Conservation (phyloP, 2,113 vertebrate genomes). For the Pseudorectes ferrugineus region DNA sequence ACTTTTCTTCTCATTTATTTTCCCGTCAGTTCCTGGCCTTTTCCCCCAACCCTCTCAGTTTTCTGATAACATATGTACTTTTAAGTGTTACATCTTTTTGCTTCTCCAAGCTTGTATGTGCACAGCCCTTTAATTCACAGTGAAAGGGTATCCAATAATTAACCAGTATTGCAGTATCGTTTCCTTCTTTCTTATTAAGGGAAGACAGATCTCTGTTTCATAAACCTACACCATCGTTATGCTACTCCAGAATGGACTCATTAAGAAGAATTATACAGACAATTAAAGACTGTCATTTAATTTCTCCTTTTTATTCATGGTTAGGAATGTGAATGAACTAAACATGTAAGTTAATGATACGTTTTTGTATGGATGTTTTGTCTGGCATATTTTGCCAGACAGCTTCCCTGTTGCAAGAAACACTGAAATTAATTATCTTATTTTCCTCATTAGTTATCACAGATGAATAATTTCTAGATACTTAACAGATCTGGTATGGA, state of each 20-base stretch:
- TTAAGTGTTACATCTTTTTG: background rate
- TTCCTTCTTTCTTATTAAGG: conserved; percentile 5
- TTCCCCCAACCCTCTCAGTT: background rate
- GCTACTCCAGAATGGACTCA: background rate
- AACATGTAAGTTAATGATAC: background rate
- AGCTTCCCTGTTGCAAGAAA: background rate
- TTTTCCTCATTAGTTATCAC: background rate
- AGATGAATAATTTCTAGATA: background rate
- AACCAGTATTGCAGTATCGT: background rate
- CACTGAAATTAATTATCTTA: background rate
- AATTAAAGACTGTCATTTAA: conserved; percentile 4
- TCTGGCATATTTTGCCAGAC: background rate
- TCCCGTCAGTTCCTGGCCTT: background rate
- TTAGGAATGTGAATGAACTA: background rate
- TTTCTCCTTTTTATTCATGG: conserved; percentile 11
- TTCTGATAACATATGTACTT: background rate
- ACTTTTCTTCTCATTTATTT: background rate
- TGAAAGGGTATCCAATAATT: background rate
- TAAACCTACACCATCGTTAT: background rate
- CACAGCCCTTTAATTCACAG: background rate
- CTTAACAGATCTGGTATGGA: background rate
- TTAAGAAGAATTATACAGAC: conserved; percentile 42
- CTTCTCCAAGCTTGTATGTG: background rate
- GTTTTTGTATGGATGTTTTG: background rate
- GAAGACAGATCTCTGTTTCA: conserved; percentile 27